Conservation (phyloP, 2,797 vertebrate genomes). For the Florisuga fusca region DNA sequence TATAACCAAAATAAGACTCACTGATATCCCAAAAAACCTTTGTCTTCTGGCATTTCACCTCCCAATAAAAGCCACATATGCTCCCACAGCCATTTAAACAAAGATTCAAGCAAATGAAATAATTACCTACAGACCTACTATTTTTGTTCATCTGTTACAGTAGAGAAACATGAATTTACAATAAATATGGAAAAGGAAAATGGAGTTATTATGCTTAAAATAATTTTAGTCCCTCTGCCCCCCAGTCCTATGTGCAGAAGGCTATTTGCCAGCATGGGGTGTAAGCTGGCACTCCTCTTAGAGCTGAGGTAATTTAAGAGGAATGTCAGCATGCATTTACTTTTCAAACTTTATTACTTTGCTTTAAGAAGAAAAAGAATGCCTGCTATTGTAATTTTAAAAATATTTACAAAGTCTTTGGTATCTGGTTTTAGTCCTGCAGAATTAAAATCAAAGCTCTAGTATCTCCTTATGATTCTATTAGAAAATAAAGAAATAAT, state of each 20-base stretch:
- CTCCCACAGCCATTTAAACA: background rate
- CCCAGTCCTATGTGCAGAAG: background rate
- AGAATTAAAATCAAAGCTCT: conserved; percentile 18
- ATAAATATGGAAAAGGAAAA: conserved; percentile 1
- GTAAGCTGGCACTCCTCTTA: conserved; percentile 32
- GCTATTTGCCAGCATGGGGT: conserved; percentile 24
- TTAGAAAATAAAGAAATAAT: background rate
- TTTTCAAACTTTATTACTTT: conserved; percentile 47
- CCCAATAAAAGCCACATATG: background rate
- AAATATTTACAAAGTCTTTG: conserved; percentile 38
- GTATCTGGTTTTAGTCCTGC: conserved; percentile 16
- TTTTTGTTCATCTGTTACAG: background rate
- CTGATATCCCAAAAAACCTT: background rate
- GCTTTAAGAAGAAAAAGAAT: conserved; percentile 51
- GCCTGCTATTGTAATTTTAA: conserved; percentile 42
- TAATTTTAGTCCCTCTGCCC: background rate
- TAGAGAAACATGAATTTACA: background rate
- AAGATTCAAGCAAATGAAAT: background rate
- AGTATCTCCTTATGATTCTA: background rate
- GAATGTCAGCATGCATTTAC: conserved; percentile 48
- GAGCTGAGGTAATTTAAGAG: conserved; percentile 60
- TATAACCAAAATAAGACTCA: background rate
- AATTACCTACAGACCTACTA: background rate
- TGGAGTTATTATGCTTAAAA: background rate
- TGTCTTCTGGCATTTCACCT: background rate